phyloP scores from a whole-genome alignment of 2,113 vertebrate species.

The Mus musculus region DNA sequence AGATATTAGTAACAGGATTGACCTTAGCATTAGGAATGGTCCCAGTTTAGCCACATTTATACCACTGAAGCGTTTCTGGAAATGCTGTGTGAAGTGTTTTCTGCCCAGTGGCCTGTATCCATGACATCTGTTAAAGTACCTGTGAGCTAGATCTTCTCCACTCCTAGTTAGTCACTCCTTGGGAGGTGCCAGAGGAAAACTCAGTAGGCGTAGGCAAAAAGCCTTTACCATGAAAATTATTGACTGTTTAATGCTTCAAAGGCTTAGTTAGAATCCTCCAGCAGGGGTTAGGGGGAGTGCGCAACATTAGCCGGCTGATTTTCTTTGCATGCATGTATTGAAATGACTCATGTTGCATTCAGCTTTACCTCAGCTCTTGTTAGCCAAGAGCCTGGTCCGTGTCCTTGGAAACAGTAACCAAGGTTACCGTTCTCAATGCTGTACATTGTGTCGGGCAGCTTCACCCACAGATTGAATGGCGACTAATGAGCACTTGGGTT shows the following conservation, averaged over 20 bases:
- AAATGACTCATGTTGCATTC: constrained; percentile 72
- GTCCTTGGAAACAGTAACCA: constrained; percentile 89
- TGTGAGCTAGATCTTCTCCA: neutral
- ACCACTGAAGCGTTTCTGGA: neutral
- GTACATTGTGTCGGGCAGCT: constrained; percentile 39
- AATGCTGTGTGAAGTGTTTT: neutral
- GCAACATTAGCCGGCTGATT: neutral
- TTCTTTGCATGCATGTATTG: neutral
- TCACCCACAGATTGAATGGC: neutral
- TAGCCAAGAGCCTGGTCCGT: constrained; percentile 74
- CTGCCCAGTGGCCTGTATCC: neutral
- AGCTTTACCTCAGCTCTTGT: constrained; percentile 64
- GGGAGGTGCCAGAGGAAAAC: neutral
- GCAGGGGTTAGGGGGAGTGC: neutral
- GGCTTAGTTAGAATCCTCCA: neutral
- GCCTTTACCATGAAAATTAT: accelerated
- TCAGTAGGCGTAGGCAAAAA: neutral
- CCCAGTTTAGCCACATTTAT: neutral
- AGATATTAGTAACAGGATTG: neutral
- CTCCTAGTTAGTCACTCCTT: neutral
- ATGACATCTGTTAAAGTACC: neutral
- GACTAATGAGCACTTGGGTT: constrained; percentile 21
- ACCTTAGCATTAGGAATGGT: neutral
- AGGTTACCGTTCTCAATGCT: constrained; percentile 85
- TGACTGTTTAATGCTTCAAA: neutral